Percentiles rank a stretch among this genome's conserved stretches.
Conservation (phyloP, 2,888 invertebrate species). For the Nemurella pictetii region DNA sequence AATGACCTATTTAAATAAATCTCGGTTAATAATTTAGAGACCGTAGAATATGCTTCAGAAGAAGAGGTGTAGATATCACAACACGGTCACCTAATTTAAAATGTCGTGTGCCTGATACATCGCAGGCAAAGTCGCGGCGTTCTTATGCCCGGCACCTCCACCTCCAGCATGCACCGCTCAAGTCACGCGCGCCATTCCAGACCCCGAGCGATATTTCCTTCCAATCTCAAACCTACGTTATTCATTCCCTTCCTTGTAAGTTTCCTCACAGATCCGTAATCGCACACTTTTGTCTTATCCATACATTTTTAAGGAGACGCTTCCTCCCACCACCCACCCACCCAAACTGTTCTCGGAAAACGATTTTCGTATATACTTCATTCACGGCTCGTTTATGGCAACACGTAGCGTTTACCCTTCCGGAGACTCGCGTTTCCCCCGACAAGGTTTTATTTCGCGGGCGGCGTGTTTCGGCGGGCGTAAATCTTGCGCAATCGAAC, state of each 20-base stretch:
- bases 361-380: not conserved
- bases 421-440: not conserved
- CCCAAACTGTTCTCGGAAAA: not conserved
- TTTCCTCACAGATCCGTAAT: not conserved
- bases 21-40: not conserved
- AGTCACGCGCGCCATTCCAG: not conserved
- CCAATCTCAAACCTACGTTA: not conserved
- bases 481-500: constrained; percentile 2
- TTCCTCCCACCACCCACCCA: not conserved
- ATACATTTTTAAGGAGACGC: not conserved
- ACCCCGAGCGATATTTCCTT: not conserved
- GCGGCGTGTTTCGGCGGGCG: not conserved
- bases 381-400: not conserved
- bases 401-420: not conserved
- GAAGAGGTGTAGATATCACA: not conserved
- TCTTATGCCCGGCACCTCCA: not conserved
- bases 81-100: not conserved
- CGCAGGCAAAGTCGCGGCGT: too few relatives aligned
- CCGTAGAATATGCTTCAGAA: not conserved
- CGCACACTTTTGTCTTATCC: not conserved
- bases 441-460: not conserved
- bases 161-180: not conserved
- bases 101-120: too few relatives aligned
- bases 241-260: not conserved
- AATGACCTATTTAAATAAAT: not conserved